Evolutionary conservation across 2,113 vertebrate genomes (phyloP).

Genomic region (Otolemur garnettii): DNA sequence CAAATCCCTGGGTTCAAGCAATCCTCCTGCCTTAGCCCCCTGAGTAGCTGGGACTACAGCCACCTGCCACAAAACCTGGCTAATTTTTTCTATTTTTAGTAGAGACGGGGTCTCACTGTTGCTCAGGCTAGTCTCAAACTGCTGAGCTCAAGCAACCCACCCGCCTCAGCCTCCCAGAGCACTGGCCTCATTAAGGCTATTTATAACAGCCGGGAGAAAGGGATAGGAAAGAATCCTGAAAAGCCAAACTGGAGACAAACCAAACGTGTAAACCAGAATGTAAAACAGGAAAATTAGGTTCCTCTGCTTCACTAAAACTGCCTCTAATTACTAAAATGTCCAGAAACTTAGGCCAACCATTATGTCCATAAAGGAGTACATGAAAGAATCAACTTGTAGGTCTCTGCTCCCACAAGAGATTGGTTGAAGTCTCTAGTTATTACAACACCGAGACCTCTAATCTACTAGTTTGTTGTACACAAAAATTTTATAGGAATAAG

Average conservation of each 20-base stretch:
- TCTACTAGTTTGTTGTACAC: not conserved
- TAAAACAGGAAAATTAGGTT: not conserved
- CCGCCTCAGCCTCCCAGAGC: no score
- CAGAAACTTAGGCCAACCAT: not conserved
- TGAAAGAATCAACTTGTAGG: not conserved
- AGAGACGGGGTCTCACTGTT: no score
- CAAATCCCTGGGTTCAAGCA: no score
- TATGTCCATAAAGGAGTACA: not conserved
- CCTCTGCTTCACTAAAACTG: not conserved
- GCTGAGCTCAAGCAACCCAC: no score
- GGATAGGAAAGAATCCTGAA: not conserved
- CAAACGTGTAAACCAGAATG: not conserved
- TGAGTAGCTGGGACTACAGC: no score
- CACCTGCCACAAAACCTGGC: no score
- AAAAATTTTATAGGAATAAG: slow-evolving; percentile 9
- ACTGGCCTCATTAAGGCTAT: not conserved
- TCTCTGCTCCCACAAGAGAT: not conserved
- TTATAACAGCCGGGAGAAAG: not conserved
- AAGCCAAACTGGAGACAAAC: not conserved
- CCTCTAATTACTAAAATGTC: not conserved
- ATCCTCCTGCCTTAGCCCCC: no score
- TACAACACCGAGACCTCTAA: not conserved
- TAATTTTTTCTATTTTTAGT: no score
- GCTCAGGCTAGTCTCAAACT: no score
- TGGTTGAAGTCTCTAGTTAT: slow-evolving; percentile 2